Base-by-base conservation (phyloP, 1,140 invertebrate species). In the Cydia splendana region DNA sequence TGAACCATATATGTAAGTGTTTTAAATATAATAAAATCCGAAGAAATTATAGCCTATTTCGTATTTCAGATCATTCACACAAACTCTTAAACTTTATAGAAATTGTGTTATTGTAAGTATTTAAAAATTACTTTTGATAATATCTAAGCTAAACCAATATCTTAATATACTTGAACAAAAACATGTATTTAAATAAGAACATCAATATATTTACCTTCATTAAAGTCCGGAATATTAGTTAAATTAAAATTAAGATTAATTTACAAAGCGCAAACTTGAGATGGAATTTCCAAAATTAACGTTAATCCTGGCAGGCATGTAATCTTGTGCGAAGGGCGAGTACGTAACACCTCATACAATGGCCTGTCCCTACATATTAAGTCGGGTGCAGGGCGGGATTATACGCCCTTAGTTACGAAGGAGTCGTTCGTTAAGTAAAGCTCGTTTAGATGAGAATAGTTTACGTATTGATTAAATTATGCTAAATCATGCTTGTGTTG, bases 281-380 rank as follows among this genome's bases (percentile, higher is more conserved):
- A 69, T 12, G 30, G 28, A 69, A 69, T 69, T 69, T 69, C 24
- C 65, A 69, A 69, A 69, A 69, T 69, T 69, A 69, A n/a, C 30
- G 30, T 69, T 69, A 34, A 69, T 69, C 65, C n/a, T 69, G 65
- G 30, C 30, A 38, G 65, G 65, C 30, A 69, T 69, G 65, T 34
- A 69, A 69, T 69, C 65, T 69, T 34, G 65, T n/a, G 30, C 53
- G 53, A 57, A 34, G 65, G 28, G 34, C 28, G 6, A n/a, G 65
- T n/a, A 69, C 65, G 65, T 69, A 69, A 69, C 65, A 69, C 65
- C 65, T 69, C 65, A 69, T 69, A 69, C 28, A 69, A 69, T 69
- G 30, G 65, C 65, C 65, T 69, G 65, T 69, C 65, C 65, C 65
- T 69, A 38, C 65, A 34, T 69, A 69, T 69, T 69, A 69, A 69